These are phyloP conservation scores for Seladonia tumulorum DNA, from an alignment of 2,888 invertebrate species.

Conservation along the genomic window DNA sequence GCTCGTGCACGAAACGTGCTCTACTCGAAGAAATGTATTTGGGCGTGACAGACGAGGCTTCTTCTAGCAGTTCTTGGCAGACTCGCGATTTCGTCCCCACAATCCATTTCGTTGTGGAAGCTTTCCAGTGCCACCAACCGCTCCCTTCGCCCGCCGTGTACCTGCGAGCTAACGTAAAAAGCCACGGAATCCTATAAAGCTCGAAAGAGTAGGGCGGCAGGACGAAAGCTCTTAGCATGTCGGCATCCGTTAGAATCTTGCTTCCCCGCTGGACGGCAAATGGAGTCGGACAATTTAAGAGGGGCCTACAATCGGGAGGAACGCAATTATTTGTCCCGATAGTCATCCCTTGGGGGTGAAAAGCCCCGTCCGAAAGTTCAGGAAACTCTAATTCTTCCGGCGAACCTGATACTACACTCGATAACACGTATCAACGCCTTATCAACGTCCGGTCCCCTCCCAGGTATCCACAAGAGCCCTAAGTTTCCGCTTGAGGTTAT, in stretches of 20 bases:
- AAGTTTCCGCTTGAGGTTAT: not conserved
- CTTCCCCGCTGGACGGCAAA: constrained; percentile 67
- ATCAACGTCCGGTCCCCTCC: not conserved
- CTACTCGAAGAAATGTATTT: constrained; percentile 40
- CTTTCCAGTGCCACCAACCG: constrained; percentile 41
- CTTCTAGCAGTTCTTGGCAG: constrained; percentile 41
- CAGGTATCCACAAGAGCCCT: not conserved
- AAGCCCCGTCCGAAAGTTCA: not conserved
- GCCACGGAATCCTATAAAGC: constrained; percentile 70
- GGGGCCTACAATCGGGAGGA: constrained; percentile 77
- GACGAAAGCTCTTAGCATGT: constrained; percentile 81
- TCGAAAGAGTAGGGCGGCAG: constrained; percentile 70
- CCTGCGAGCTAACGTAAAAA: constrained; percentile 54
- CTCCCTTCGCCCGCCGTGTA: constrained; percentile 16
- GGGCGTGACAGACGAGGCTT: constrained; percentile 53
- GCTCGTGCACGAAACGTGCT: constrained; percentile 11
- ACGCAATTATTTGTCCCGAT: constrained; percentile 78
- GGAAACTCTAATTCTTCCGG: not conserved
- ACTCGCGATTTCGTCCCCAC: constrained; percentile 53
- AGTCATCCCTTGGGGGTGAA: not conserved
- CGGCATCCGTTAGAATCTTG: constrained; percentile 76
- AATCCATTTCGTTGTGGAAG: constrained; percentile 61
- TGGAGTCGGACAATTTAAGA: constrained; percentile 81
- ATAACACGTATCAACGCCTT: not conserved
- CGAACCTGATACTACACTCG: not conserved